These are phyloP conservation scores for Luidia sarsii DNA, from an alignment of 53 echinoderm and acorn worm genomes.

Conservation along the genomic window DNA sequence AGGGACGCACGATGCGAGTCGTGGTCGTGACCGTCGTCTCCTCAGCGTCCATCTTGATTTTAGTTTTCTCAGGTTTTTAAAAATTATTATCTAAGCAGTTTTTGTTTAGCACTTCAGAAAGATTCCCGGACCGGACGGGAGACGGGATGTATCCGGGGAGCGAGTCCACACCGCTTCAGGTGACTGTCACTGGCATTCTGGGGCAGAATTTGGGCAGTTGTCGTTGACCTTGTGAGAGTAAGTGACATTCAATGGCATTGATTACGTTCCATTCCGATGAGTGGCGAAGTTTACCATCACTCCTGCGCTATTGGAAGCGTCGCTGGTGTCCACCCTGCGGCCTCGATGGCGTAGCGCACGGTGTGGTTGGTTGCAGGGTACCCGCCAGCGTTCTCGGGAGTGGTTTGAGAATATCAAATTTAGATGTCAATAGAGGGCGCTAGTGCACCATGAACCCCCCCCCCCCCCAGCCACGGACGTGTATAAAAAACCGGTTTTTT, in stretches of 20 bases:
- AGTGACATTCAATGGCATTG: background rate
- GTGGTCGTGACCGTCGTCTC: conserved; percentile 80
- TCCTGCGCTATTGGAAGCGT: background rate
- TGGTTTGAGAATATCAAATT: no score
- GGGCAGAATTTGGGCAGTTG: background rate
- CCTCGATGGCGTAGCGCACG: no score
- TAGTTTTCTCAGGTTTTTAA: background rate
- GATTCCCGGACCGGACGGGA: no score
- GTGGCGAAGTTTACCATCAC: background rate
- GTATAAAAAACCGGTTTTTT: no score
- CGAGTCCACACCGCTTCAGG: background rate
- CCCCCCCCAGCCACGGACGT: no score
- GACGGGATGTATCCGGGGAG: background rate
- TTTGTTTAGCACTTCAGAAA: background rate
- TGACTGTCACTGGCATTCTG: background rate
- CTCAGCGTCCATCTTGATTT: conserved; percentile 1
- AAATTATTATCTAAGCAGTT: background rate
- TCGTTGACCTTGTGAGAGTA: background rate
- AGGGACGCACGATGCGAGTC: conserved; percentile 89
- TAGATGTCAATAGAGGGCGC: no score
- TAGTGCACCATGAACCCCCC: no score
- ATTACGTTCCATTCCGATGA: background rate
- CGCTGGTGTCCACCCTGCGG: no score
- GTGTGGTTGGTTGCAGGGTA: no score
- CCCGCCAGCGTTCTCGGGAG: no score